These are phyloP conservation scores for Sebastes jordani DNA, from an alignment of 2,797 vertebrate genomes.

Conservation along the genomic window DNA sequence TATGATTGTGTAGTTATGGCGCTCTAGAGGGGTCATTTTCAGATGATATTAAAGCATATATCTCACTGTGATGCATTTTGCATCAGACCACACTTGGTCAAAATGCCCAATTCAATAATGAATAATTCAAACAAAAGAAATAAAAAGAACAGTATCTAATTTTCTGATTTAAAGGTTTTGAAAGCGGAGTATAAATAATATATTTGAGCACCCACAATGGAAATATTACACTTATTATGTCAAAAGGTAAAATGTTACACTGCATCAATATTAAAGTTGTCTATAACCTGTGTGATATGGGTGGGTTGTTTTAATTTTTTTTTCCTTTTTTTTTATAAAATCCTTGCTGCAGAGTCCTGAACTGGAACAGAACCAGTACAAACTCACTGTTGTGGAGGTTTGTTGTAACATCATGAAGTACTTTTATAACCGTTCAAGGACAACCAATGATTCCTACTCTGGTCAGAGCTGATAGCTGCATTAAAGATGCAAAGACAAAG, in stretches of 20 bases:
- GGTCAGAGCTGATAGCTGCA: not conserved
- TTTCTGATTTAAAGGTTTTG: not conserved
- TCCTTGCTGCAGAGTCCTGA: not conserved
- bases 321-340: not conserved
- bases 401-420: not conserved
- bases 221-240: not conserved
- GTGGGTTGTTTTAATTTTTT: no score
- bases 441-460: not conserved
- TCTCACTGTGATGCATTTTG: not conserved
- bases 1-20: not conserved
- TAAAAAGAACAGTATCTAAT: not conserved
- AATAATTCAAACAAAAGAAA: not conserved
- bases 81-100: not conserved
- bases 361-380: not conserved
- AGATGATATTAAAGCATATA: not conserved
- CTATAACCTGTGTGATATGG: not conserved
- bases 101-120: not conserved
- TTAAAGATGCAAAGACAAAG: conserved; percentile 7
- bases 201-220: not conserved
- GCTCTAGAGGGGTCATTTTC: not conserved
- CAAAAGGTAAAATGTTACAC: not conserved
- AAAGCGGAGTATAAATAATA: not conserved
- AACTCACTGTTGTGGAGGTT: not conserved
- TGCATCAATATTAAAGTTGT: not conserved
- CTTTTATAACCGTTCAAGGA: not conserved